Percentiles rank a stretch among this genome's conserved stretches.
phyloP scores from a whole-genome alignment of 2,797 vertebrate species.

The Bufotes viridis region DNA sequence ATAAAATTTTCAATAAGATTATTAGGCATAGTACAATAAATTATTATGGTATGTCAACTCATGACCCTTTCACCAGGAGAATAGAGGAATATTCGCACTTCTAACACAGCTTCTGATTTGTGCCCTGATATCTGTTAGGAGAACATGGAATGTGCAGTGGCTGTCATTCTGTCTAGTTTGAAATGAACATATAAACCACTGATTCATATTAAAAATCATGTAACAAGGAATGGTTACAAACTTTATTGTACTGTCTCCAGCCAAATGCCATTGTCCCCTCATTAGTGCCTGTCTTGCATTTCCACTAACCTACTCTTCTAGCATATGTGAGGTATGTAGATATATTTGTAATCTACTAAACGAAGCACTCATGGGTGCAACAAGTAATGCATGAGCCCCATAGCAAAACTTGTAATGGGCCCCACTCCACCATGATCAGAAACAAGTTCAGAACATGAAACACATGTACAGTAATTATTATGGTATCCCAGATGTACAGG shows the following conservation, averaged over 20 bases:
- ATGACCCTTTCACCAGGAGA: neutral
- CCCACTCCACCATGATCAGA: no score
- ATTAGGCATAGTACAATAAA: neutral
- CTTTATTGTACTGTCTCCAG: neutral
- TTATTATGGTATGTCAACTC: neutral
- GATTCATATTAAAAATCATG: neutral
- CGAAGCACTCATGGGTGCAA: no score
- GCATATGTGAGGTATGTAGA: neutral
- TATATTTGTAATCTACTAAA: neutral
- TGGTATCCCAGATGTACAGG: no score
- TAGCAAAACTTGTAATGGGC: no score
- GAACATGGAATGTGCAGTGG: neutral
- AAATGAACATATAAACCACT: neutral
- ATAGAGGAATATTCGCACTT: neutral
- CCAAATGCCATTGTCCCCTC: neutral
- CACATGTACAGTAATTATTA: no score
- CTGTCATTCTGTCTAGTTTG: neutral
- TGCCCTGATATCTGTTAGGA: neutral
- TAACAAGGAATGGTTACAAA: neutral
- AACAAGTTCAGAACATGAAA: no score
- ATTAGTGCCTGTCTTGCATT: neutral
- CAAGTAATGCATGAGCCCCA: no score
- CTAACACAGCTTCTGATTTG: neutral
- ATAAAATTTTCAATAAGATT: neutral
- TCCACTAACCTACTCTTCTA: neutral